Base-by-base conservation (phyloP, 2,113 vertebrate species). In the Nyctereutes procyonoides region DNA sequence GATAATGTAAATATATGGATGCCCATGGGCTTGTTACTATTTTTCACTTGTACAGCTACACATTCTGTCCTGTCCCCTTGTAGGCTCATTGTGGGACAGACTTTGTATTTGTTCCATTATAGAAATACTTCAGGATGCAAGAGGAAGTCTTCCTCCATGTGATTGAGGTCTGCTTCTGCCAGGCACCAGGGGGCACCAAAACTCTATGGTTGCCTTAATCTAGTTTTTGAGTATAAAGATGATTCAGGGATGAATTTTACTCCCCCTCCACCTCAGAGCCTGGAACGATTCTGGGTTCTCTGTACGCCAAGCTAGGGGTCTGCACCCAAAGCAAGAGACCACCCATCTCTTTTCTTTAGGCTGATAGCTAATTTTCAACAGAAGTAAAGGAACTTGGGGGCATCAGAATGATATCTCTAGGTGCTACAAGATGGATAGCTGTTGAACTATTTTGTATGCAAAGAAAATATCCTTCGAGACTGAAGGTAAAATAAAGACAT, bases 111-210 rank as follows among this genome's bases (percentile, higher is more conserved):
- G 38, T 10, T 2, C 0, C 8, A 0, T 15, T 12, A 4, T 2
- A 17, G 65, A 48, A 51, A 16, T 1, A 1, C 56, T 65, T 43
- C 0, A 17, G 19, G 14, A 19, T 2, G 0, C 5, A 15, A 51
- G 48, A 19, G n/a, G 22, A 19, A 19, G 83, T 26, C 51, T 55
- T 35, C n/a, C 4, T 16, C 4, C 9, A 0, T 43, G 60, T 24
- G 43, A 5, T 43, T 19, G 14, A 13, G 2, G 4, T 26, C 95
- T 30, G 43, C 74, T 5, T 51, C 53, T 3, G 12, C 24, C 10
- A 2, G 80, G 30, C 97, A 96, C 96, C 96, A 98, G 98, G 73
- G 55, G 97, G 91, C 91, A 28, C 88, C 32, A 90, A 77, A 92
- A 5, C 97, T 62, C 97, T 55, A 67, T 4, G 15, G 12, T 6